A percentile compares a stretch with the other conserved stretches of the same genome.
Conservation (phyloP, 2,113 vertebrate genomes). For the Mungos mungo region DNA sequence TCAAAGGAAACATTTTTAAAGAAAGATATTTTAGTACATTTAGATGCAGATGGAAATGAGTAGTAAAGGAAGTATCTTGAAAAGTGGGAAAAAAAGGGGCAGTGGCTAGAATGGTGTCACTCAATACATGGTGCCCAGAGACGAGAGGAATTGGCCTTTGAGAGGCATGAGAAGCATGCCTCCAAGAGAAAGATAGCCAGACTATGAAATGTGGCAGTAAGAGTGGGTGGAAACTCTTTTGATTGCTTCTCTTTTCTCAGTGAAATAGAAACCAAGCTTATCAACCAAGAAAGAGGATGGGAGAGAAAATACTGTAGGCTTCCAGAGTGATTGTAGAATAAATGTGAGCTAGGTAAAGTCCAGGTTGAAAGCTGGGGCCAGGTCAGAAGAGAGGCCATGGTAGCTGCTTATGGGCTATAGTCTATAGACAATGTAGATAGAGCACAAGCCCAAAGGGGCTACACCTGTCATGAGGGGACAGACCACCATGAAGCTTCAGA, state of each 20-base stretch:
- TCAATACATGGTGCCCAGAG: background rate
- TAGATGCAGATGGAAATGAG: background rate
- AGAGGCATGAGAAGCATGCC: background rate
- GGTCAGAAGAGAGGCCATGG: background rate
- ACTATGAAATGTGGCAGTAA: background rate
- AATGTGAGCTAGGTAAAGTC: background rate
- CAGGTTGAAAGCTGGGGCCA: background rate
- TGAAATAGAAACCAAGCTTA: background rate
- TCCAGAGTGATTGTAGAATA: background rate
- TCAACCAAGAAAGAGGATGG: background rate
- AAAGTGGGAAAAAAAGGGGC: background rate
- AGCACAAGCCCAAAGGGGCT: background rate
- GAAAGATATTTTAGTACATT: background rate
- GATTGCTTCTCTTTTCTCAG: background rate
- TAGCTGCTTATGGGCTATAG: background rate
- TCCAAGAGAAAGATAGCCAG: background rate
- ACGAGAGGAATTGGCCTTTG: background rate
- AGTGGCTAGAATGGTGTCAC: background rate
- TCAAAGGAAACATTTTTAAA: constrained; percentile 5
- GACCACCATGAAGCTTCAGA: background rate
- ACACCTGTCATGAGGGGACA: background rate
- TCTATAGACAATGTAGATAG: background rate
- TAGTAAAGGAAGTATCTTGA: background rate
- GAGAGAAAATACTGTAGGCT: background rate
- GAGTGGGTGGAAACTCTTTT: background rate